Percentiles rank a stretch among this genome's conserved stretches.
These are phyloP conservation scores for Sus scrofa DNA, from an alignment of 2,113 vertebrate genomes.

Conservation along the genomic window T2T-Sscrofa CM000828.6:47346001-47346500, in stretches of 20 bases:
- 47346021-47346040: too few species aligned
- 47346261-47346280: neutral
- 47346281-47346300: neutral
- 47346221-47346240: neutral
- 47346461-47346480: neutral
- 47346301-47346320: neutral
- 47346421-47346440: slow-evolving; percentile 34
- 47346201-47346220: neutral
- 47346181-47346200: neutral
- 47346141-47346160: neutral
- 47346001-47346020: too few species aligned
- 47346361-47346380: too few species aligned
- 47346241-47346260: neutral
- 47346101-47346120: neutral
- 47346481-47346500: slow-evolving; percentile 54
- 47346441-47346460: slow-evolving; percentile 67
- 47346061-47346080: too few species aligned
- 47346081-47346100: neutral
- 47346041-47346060: too few species aligned
- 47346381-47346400: neutral
- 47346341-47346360: too few species aligned
- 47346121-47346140: neutral
- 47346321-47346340: neutral
- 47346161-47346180: neutral
- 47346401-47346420: slow-evolving; percentile 63